Percentiles rank a stretch among this genome's conserved stretches.
phyloP scores from a whole-genome alignment of 2,113 vertebrate species.

The Hypanus sabinus region DNA sequence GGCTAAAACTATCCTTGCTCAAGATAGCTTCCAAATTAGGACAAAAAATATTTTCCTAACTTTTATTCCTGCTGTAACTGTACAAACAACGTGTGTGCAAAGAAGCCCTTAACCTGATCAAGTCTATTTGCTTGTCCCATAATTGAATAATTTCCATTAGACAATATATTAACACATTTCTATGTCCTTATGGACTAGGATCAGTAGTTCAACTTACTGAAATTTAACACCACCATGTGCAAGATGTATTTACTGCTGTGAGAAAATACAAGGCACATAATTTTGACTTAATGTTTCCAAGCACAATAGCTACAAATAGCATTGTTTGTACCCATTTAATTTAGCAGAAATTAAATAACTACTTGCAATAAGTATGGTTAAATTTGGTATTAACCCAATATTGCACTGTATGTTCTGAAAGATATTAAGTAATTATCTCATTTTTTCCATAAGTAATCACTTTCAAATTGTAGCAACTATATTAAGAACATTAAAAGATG shows the following conservation, averaged over 20 bases:
- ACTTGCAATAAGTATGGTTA: not conserved
- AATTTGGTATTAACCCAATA: not conserved
- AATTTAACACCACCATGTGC: slow-evolving; percentile 18
- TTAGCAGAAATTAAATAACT: slow-evolving; percentile 15
- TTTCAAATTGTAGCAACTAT: not conserved
- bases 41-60: not conserved
- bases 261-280: not conserved
- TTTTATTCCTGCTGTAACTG: not conserved
- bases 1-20: not conserved
- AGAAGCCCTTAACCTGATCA: not conserved
- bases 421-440: not conserved
- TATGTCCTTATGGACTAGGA: not conserved
- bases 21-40: not conserved
- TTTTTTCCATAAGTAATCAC: not conserved
- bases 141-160: not conserved
- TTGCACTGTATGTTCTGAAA: not conserved
- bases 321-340: not conserved
- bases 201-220: slow-evolving; percentile 27
- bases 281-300: not conserved
- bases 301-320: not conserved
- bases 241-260: not conserved
- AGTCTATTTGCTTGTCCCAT: slow-evolving; percentile 22
- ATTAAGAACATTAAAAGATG: not conserved
- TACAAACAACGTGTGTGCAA: not conserved
- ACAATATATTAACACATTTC: not conserved